These are phyloP conservation scores for Acanthococcus lagerstroemiae DNA, from an alignment of 2,888 invertebrate species.

Conservation along the genomic window DNA sequence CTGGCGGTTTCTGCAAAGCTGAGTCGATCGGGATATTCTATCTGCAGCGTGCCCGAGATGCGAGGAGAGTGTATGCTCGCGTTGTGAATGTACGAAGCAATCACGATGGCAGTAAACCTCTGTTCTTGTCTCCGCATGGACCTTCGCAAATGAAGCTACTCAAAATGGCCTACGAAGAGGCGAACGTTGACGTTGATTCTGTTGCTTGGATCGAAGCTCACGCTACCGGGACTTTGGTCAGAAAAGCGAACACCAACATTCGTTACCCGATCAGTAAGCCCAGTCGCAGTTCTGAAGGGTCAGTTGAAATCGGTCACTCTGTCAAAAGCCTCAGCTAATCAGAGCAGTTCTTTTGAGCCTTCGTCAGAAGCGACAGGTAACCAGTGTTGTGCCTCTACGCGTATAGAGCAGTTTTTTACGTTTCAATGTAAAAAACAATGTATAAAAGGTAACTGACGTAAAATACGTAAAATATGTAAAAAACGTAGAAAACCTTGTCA, in stretches of 20 bases:
- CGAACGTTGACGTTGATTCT: conserved; percentile 13
- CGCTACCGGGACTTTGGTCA: conserved; percentile 32
- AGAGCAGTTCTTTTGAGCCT: no score
- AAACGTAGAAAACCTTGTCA: no score
- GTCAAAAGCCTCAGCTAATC: no score
- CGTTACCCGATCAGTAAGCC: no score
- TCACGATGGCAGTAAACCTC: conserved; percentile 30
- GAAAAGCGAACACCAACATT: not conserved
- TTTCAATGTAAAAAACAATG: no score
- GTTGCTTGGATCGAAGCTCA: conserved; percentile 33
- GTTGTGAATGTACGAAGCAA: conserved; percentile 29
- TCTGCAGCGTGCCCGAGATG: conserved; percentile 26
- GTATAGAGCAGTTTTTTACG: no score
- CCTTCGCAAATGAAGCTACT: conserved; percentile 32
- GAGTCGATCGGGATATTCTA: conserved; percentile 33
- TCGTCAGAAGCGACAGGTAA: no score
- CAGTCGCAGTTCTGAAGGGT: no score
- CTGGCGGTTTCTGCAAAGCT: conserved; percentile 33
- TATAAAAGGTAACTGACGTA: no score
- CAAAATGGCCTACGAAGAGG: conserved; percentile 21
- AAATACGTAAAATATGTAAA: no score
- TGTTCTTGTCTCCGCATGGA: conserved; percentile 19
- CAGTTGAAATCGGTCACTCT: no score
- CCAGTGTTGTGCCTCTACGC: no score
- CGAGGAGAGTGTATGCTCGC: conserved; percentile 32